Evolutionary conservation across 2,113 vertebrate species (phyloP).

Genomic region (Callionymus lyra): DNA sequence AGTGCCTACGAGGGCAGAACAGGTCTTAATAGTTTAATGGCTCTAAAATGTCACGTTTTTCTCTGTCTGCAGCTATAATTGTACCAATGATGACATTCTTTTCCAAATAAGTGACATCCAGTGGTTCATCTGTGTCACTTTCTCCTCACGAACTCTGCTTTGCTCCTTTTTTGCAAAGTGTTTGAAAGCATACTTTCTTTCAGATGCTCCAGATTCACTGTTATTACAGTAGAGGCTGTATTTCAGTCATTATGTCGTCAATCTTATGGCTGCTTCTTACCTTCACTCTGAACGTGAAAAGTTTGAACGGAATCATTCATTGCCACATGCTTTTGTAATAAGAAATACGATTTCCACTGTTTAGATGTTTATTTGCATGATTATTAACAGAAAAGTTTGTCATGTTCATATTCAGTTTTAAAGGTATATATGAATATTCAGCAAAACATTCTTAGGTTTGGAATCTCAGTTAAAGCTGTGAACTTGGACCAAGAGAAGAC

Average conservation of each 20-base stretch:
- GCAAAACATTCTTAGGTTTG: no score
- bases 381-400: no score
- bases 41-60: slow-evolving; percentile 26
- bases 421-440: no score
- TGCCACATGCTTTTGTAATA: no score
- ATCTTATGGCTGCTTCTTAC: no score
- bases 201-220: no score
- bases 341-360: no score
- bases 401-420: no score
- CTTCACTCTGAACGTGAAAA: background rate
- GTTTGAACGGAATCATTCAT: background rate
- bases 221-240: background rate
- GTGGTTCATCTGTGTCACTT: background rate
- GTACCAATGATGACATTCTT: slow-evolving; percentile 5
- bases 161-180: background rate
- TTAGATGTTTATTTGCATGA: no score
- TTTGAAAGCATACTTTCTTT: no score
- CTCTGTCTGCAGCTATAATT: slow-evolving; percentile 13
- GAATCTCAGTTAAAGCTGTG: no score
- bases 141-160: background rate
- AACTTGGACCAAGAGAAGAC: no score
- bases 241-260: slow-evolving; percentile 1
- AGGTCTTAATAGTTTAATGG: slow-evolving; percentile 34
- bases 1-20: slow-evolving; percentile 32
- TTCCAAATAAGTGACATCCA: slow-evolving; percentile 5